Conservation (phyloP, 2,888 invertebrate species). For the Acanthoscelides obtectus region DNA sequence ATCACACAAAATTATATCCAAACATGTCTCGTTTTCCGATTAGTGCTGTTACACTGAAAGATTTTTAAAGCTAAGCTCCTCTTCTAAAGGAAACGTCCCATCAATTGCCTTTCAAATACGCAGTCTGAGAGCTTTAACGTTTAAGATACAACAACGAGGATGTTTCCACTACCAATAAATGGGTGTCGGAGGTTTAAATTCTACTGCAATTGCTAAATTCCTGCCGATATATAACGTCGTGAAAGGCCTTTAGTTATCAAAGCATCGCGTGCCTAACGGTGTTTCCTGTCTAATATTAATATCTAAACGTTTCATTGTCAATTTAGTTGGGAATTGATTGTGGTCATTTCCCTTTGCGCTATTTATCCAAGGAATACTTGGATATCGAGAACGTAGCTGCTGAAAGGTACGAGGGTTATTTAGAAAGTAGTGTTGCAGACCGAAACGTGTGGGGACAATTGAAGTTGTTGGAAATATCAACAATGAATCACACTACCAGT, state of each 20-base stretch:
- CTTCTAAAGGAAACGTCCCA: no score
- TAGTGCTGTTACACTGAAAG: no score
- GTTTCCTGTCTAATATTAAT: neutral
- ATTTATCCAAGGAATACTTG: neutral
- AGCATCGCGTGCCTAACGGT: neutral
- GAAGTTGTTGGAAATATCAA: no score
- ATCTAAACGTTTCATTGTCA: neutral
- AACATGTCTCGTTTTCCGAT: no score
- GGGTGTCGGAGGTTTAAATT: neutral
- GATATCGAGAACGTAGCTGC: no score
- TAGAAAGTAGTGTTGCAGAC: no score
- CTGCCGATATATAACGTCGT: neutral
- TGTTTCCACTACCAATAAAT: neutral
- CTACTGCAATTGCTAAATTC: neutral
- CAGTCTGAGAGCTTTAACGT: slow-evolving; percentile 12
- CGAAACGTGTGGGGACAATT: no score
- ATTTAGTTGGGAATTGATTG: neutral
- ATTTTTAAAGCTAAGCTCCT: no score
- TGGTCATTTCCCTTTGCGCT: neutral
- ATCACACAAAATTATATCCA: no score
- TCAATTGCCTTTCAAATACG: no score
- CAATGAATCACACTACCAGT: no score
- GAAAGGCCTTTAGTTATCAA: neutral
- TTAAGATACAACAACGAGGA: slow-evolving; percentile 11
- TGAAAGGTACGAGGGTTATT: no score